These are phyloP conservation scores for Linnaemya tessellans DNA, from an alignment of 2,888 invertebrate genomes.

Conservation along the genomic window DNA sequence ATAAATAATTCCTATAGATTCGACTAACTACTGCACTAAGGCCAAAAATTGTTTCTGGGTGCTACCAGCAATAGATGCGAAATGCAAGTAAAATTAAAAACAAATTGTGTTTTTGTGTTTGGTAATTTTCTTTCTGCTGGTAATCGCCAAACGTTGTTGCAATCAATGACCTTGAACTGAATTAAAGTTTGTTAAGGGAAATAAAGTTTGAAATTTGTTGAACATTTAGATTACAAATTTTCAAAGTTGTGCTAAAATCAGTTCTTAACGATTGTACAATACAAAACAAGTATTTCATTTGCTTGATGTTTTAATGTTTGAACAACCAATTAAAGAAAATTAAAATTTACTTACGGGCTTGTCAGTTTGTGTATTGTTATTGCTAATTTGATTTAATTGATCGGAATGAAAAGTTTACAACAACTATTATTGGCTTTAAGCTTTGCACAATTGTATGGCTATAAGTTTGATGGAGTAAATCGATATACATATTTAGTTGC, in stretches of 20 bases:
- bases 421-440: slow-evolving; percentile 33
- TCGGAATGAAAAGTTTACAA: slow-evolving; percentile 34
- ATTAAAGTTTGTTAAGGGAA: slow-evolving; percentile 3
- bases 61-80: neutral
- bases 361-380: slow-evolving; percentile 9
- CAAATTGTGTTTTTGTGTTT: neutral
- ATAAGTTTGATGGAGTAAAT: neutral
- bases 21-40: neutral
- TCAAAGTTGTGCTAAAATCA: slow-evolving; percentile 23
- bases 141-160: slow-evolving; percentile 10
- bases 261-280: slow-evolving; percentile 5
- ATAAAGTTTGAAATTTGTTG: neutral
- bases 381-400: slow-evolving; percentile 51
- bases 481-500: neutral
- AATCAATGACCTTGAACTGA: slow-evolving; percentile 60
- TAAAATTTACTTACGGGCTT: slow-evolving; percentile 4
- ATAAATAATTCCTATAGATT: neutral
- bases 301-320: slow-evolving; percentile 6
- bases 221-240: neutral
- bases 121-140: neutral
- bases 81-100: neutral
- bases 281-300: neutral
- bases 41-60: neutral
- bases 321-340: slow-evolving; percentile 52
- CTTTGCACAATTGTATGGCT: neutral